Evolutionary conservation across 2,888 invertebrate genomes (phyloP).

Genomic region (Hirtodrosophila duncani): DNA sequence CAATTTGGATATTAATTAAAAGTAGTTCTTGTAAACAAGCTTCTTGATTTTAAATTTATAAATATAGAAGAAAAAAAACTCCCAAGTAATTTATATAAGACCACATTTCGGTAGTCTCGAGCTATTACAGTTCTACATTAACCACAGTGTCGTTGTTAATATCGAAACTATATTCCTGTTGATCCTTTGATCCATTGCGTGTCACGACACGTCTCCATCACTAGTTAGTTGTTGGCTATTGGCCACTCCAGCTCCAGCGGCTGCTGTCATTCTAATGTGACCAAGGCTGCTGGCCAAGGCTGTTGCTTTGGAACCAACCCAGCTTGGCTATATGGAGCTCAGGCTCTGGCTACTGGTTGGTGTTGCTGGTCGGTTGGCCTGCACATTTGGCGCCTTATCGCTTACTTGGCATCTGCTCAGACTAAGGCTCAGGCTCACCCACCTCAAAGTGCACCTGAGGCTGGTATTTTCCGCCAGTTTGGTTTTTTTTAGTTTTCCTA

Average conservation of each 20-base stretch:
- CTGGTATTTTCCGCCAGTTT: constrained; percentile 40
- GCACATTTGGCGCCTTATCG: constrained; percentile 67
- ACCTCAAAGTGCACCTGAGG: constrained; percentile 22
- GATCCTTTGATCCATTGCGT: too few relatives aligned
- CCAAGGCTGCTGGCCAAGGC: constrained; percentile 53
- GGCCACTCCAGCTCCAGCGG: not conserved
- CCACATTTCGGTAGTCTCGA: too few relatives aligned
- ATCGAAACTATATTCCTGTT: too few relatives aligned
- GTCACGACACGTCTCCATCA: too few relatives aligned
- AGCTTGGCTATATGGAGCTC: constrained; percentile 5
- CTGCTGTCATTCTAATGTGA: constrained; percentile 65
- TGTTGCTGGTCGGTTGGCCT: too few relatives aligned
- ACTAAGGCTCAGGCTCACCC: constrained; percentile 18
- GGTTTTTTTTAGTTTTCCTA: constrained; percentile 21
- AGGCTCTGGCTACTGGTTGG: constrained; percentile 51
- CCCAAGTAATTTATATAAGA: too few relatives aligned
- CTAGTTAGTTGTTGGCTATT: not conserved
- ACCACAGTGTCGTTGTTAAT: too few relatives aligned
- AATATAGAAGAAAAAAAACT: too few relatives aligned
- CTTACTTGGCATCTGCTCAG: constrained; percentile 44
- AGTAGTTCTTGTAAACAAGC: too few relatives aligned
- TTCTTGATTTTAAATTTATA: too few relatives aligned
- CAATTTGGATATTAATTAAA: too few relatives aligned
- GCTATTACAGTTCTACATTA: too few relatives aligned
- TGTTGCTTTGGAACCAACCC: constrained; percentile 14